Evolutionary conservation across 2,797 vertebrate species (phyloP).

Genomic region (Pipistrellus pygmaeus): DNA sequence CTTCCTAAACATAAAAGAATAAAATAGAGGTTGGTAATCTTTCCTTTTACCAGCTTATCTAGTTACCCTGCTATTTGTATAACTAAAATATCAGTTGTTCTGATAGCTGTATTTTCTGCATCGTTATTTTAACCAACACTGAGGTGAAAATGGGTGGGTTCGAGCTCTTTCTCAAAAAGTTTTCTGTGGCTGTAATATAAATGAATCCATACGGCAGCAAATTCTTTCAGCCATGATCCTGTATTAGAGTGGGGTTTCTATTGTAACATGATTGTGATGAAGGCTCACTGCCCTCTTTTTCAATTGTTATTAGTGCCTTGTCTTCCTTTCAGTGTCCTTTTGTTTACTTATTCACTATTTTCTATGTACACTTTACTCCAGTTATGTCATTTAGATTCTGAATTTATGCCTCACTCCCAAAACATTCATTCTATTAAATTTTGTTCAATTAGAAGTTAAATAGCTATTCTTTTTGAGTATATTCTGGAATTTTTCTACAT

Average conservation of each 20-base stretch:
- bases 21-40: not conserved
- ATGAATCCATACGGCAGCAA: not conserved
- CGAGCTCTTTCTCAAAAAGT: not conserved
- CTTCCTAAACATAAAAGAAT: not conserved
- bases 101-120: not conserved
- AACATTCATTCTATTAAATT: not conserved
- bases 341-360: not conserved
- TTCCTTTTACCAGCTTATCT: not conserved
- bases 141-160: not conserved
- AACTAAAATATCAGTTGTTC: not conserved
- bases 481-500: conserved; percentile 27
- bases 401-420: not conserved
- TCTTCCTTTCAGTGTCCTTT: not conserved
- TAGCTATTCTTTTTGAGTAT: not conserved
- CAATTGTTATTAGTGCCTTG: not conserved
- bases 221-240: not conserved
- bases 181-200: not conserved
- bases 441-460: conserved; percentile 10
- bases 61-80: not conserved
- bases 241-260: not conserved
- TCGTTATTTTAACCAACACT: not conserved
- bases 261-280: not conserved
- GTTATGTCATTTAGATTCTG: not conserved
- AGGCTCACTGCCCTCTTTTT: not conserved
- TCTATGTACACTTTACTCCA: not conserved